Percentiles rank a stretch among this genome's conserved stretches.
Conservation (phyloP, 1,140 invertebrate species). For the Cherax quadricarinatus region DNA sequence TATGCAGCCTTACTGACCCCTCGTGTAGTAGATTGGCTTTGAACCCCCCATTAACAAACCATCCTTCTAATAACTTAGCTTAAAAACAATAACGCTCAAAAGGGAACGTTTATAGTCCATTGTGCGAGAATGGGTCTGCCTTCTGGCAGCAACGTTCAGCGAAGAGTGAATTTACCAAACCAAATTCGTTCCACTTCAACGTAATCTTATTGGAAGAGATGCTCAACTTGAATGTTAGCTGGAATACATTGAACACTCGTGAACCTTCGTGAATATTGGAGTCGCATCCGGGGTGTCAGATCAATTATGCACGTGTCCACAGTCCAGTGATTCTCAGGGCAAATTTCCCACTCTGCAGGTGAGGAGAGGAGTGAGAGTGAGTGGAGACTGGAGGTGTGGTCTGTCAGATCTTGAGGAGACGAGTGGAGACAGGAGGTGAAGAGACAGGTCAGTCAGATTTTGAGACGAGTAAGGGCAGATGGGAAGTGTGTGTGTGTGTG, state of each 20-base stretch:
- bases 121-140: too few species aligned
- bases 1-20: too few species aligned
- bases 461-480: too few species aligned
- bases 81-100: too few species aligned
- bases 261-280: background rate
- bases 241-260: constrained; percentile 2
- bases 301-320: constrained; percentile 10
- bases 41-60: too few species aligned
- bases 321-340: background rate
- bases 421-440: too few species aligned
- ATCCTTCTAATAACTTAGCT: too few species aligned
- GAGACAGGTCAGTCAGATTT: too few species aligned
- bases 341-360: background rate
- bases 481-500: too few species aligned
- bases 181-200: background rate
- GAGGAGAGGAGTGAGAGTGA: background rate
- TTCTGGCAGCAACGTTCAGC: background rate
- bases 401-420: too few species aligned
- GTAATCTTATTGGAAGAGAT: constrained; percentile 2
- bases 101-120: too few species aligned
- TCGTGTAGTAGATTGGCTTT: too few species aligned
- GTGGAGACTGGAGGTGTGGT: background rate
- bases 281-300: background rate
- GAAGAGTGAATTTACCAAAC: background rate
- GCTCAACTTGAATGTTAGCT: constrained; percentile 9